Percentiles rank a stretch among this genome's conserved stretches.
Evolutionary conservation across 2,888 invertebrate genomes (phyloP).

Genomic region (Drosophila vallismaia): DNA sequence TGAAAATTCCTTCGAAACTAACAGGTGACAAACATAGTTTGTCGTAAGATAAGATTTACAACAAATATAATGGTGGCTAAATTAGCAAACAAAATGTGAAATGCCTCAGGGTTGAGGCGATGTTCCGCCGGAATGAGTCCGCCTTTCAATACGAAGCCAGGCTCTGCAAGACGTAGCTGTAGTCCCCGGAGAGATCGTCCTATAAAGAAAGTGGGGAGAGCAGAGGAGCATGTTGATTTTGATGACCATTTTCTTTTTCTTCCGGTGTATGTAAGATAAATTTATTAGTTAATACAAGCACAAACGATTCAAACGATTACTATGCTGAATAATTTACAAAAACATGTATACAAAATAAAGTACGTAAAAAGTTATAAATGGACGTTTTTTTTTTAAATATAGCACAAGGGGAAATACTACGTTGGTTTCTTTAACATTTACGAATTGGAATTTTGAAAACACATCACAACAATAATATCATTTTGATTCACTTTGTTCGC

Average conservation of each 20-base stretch:
- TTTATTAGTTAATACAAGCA: constrained; percentile 70
- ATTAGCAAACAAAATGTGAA: constrained; percentile 15
- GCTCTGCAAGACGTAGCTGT: constrained; percentile 86
- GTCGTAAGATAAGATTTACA: constrained; percentile 15
- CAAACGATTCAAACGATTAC: constrained; percentile 41
- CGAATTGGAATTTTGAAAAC: constrained; percentile 29
- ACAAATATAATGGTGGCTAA: constrained; percentile 31
- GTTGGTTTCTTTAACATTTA: constrained; percentile 2
- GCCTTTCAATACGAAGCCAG: constrained; percentile 78
- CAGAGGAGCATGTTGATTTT: constrained; percentile 37
- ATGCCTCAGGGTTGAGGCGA: constrained; percentile 6
- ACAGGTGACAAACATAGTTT: constrained; percentile 9
- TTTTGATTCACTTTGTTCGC: constrained; percentile 14
- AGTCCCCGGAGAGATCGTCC: constrained; percentile 89
- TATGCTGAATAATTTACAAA: constrained; percentile 51
- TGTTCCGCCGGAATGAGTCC: constrained; percentile 7
- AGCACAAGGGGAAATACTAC: constrained; percentile 42
- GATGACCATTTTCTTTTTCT: constrained; percentile 26
- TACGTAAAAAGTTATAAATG: constrained; percentile 30
- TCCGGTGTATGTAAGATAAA: constrained; percentile 35
- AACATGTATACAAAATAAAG: constrained; percentile 75
- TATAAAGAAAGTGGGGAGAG: constrained; percentile 78
- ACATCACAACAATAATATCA: constrained; percentile 57
- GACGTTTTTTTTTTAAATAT: constrained; percentile 55
- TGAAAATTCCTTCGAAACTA: constrained; percentile 19